Base-by-base conservation (phyloP, 1,140 invertebrate genomes). In the Drosophila setifemur region DNA sequence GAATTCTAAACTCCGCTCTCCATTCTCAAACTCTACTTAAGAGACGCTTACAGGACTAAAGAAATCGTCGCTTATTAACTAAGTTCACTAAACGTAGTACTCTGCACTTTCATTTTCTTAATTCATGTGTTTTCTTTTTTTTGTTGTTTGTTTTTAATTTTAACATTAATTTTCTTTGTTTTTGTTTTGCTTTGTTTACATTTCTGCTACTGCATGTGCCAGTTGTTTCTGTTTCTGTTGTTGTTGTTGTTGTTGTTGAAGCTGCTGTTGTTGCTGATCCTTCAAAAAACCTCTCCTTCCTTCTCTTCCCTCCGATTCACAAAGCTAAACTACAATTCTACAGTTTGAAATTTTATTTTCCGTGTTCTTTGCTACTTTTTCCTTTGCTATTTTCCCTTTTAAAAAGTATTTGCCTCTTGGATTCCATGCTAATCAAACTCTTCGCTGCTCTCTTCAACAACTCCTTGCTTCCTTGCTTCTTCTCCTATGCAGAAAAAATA, bases 331-430 rank as follows among this genome's bases (percentile, higher is more conserved):
- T 82, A 76, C 58, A 68, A 44, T 66, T 31, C 75, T 76, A 82
- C 67, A 66, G 33, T 68, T 68, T 68, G 37, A 54, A 45, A 68
- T 68, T 68, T 54, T 54, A 45, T 54, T 73, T 47, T n/a, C 53
- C 48, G 25, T 55, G 43, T 67, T 58, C 35, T 57, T 64, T 45
- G 39, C 57, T 71, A 45, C 57, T 42, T 54, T 33, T 44, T 21
- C 45, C 16, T 54, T 67, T 16, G 40, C 67, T 70, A 55, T 58
- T n/a, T n/a, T 70, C 42, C 72, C 64, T 70, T 78, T 83, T 69
- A 77, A 69, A 81, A 76, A 81, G 71, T 82, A 58, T 73, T 58
- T 73, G 77, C 77, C 73, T 78, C 73, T 70, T 67, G 68, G 67
- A 72, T 70, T 81, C 25, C 54, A 61, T 61, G 31, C 66, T 61